phyloP scores from a whole-genome alignment of 2,113 vertebrate species.

The Hippocampus barbouri region DNA sequence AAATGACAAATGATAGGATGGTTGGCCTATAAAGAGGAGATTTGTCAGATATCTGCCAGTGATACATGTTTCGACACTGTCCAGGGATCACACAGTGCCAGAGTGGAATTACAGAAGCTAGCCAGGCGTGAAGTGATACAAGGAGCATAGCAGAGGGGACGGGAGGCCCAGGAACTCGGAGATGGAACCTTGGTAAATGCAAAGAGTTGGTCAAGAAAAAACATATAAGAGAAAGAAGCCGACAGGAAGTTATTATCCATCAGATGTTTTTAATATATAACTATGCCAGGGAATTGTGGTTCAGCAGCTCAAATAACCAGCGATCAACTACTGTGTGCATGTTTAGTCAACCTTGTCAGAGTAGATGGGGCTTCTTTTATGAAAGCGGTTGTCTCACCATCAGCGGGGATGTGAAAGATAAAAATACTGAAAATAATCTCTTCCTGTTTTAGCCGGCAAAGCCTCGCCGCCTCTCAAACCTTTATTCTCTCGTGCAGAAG shows the following conservation, averaged over 20 bases:
- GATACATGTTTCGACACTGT: constrained; percentile 53
- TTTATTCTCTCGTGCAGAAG: constrained; percentile 6
- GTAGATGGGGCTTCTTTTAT: constrained; percentile 10
- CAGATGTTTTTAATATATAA: neutral
- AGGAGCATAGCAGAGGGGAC: constrained; percentile 15
- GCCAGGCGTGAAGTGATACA: constrained; percentile 47
- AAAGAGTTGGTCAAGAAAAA: neutral
- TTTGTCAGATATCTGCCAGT: constrained; percentile 49
- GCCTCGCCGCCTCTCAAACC: constrained; percentile 7
- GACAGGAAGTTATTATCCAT: neutral
- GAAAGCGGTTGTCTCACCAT: constrained; percentile 9
- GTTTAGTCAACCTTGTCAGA: constrained; percentile 25
- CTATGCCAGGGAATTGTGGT: constrained; percentile 17
- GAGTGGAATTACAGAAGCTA: constrained; percentile 47
- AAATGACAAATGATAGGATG: constrained; percentile 45
- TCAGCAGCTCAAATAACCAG: constrained; percentile 31
- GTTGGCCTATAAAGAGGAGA: constrained; percentile 43
- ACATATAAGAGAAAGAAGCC: too few relatives aligned
- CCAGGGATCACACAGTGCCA: constrained; percentile 34
- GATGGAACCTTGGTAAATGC: neutral
- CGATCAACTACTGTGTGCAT: constrained; percentile 12
- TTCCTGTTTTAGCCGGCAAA: constrained; percentile 15
- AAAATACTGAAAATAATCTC: constrained; percentile 12
- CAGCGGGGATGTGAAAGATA: constrained; percentile 5
- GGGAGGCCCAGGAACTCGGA: neutral